A percentile compares a stretch with the other conserved stretches of the same genome.
These are phyloP conservation scores for Slavum lentiscoides DNA, from an alignment of 2,888 invertebrate species.

Conservation along the genomic window DNA sequence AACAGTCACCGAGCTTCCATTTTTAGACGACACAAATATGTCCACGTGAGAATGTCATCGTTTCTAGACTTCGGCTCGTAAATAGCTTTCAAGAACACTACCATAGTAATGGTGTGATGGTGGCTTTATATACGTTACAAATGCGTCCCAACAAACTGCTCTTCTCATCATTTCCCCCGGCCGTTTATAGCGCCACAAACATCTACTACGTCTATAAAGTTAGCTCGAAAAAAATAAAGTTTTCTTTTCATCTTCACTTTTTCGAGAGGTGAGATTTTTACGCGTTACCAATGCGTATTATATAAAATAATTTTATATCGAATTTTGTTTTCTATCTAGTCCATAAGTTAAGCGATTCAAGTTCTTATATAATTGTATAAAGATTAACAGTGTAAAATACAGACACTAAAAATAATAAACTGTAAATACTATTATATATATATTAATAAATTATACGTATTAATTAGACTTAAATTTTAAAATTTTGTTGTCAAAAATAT, in stretches of 20 bases:
- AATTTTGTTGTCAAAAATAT: no score
- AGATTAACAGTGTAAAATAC: no score
- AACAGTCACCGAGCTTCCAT: background rate
- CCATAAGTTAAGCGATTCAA: no score
- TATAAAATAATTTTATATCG: no score
- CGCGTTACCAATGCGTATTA: background rate
- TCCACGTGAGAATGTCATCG: constrained; percentile 18
- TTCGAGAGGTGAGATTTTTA: background rate
- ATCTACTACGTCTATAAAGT: background rate
- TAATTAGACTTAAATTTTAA: no score
- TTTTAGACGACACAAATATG: constrained; percentile 14
- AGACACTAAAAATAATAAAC: no score
- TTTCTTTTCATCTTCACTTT: background rate
- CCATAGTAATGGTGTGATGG: background rate
- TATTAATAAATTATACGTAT: no score
- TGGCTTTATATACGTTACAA: background rate
- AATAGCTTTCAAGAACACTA: constrained; percentile 23
- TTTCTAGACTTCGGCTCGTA: constrained; percentile 9
- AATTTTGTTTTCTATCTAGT: no score
- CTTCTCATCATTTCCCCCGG: background rate
- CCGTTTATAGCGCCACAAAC: background rate
- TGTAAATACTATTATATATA: no score
- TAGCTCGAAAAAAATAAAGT: background rate
- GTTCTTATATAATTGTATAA: no score
- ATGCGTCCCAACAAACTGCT: background rate